These are phyloP conservation scores for Scaptomyza reducta DNA, from an alignment of 2,888 invertebrate species.

Conservation along the genomic window DNA sequence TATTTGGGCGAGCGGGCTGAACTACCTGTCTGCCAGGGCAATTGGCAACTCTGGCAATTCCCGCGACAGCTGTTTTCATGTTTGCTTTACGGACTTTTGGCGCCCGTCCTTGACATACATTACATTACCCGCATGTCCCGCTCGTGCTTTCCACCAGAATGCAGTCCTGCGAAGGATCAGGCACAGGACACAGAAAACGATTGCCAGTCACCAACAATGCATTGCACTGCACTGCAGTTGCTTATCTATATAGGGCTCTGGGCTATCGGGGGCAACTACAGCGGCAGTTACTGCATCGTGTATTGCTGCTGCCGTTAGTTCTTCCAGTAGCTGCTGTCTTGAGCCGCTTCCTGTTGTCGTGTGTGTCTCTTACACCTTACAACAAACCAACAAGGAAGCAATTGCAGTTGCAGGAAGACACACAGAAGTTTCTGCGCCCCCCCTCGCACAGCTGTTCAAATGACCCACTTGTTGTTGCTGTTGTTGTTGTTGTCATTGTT, in stretches of 20 bases:
- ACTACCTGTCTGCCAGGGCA: constrained; percentile 9
- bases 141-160: constrained; percentile 60
- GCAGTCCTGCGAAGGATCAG: constrained; percentile 24
- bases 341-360: constrained; percentile 44
- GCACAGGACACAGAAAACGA: constrained; percentile 16
- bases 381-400: constrained; percentile 9
- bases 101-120: constrained; percentile 78
- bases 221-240: constrained; percentile 24
- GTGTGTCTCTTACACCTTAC: constrained; percentile 21
- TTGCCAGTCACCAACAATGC: constrained; percentile 30
- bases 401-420: constrained; percentile 24
- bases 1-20: constrained; percentile 22
- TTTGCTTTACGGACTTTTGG: constrained; percentile 35
- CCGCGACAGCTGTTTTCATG: constrained; percentile 49
- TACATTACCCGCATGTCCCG: constrained; percentile 3
- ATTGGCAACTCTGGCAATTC: constrained; percentile 7
- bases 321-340: constrained; percentile 31
- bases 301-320: constrained; percentile 56
- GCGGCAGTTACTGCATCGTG: constrained; percentile 24
- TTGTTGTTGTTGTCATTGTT: constrained; percentile 6
- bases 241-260: constrained; percentile 79
- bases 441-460: constrained; percentile 56
- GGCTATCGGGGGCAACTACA: constrained; percentile 54
- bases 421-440: constrained; percentile 17
- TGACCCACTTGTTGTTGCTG: constrained; percentile 34